Evolutionary conservation across 2,888 invertebrate species (phyloP).

Genomic region (Cephonodes hylas): DNA sequence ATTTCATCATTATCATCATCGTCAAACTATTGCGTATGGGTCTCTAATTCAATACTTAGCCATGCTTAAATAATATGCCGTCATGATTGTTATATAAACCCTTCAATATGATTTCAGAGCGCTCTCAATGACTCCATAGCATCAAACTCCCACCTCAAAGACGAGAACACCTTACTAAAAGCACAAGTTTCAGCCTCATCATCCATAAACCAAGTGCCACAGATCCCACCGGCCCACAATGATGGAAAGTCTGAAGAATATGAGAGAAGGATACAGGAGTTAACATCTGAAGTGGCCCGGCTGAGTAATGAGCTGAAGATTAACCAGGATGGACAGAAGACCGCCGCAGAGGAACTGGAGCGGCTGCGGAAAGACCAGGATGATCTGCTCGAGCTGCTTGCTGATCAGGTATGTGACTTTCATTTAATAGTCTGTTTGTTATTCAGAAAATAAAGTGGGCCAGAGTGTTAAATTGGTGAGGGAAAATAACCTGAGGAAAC

Average conservation of each 20-base stretch:
- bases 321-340: constrained; percentile 37
- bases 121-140: constrained; percentile 84
- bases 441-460: too few species aligned
- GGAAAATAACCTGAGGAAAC: too few species aligned
- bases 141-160: constrained; percentile 88
- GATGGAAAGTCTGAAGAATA: constrained; percentile 26
- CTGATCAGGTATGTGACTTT: constrained; percentile 86
- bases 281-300: constrained; percentile 39
- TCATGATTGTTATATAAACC: too few species aligned
- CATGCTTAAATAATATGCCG: too few species aligned
- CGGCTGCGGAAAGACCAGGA: constrained; percentile 94
- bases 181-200: constrained; percentile 83
- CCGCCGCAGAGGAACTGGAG: constrained; percentile 75
- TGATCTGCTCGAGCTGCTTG: constrained; percentile 92
- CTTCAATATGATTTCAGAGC: constrained; percentile 49
- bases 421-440: not conserved
- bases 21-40: too few species aligned
- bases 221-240: constrained; percentile 14
- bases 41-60: too few species aligned
- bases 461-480: too few species aligned
- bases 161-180: constrained; percentile 92
- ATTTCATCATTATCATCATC: too few species aligned
- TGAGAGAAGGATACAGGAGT: constrained; percentile 34
- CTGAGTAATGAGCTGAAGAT: constrained; percentile 35
- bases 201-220: constrained; percentile 17